Base-by-base conservation (phyloP, 2,113 vertebrate species). In the Saccopteryx leptura region DNA sequence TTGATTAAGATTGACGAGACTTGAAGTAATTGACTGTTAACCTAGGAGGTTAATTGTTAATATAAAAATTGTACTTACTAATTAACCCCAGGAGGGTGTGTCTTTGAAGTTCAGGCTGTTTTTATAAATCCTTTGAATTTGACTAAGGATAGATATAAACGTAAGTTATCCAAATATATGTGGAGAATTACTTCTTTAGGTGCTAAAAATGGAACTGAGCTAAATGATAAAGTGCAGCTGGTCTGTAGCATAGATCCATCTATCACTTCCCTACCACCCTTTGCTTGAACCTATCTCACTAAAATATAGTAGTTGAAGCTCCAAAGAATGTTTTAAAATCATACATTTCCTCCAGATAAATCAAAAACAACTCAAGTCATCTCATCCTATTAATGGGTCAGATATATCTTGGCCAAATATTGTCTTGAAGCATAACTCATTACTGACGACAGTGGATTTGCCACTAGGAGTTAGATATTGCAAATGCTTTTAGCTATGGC, bases 321-420 rank as follows among this genome's bases (percentile, higher is more conserved):
- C 19, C 19, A 58, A 65, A 86, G 26, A 84, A 75, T 19, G 7
- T 54, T 86, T 79, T 19, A 68, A 88, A 78, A 33, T 2, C 52
- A 28, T 21, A 63, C 39, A 92, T 95, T 84, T 94, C 39, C n/a
- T 88, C 31, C 46, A 88, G n/a, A 68, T 81, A 76, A 56, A 88
- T 2, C 1, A 61, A 68, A 85, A 13, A 75, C 14, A 66, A 61
- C 15, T 28, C 24, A 88, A 93, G 60, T 9, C 66, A 13, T 56
- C 33, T 72, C 28, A n/a, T 3, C n/a, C 54, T 3, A 68, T 19
- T 23, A 8, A 60, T 46, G 33, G 65, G 18, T 93, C 82, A 74
- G 50, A 68, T 80, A 17, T 21, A 18, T 39, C 28, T 78, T 61
- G 46, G 39, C n/a, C 46, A 48, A 63, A 48, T 15, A 14, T 6